A percentile compares a stretch with the other conserved stretches of the same genome.
Conservation (phyloP, 2,797 vertebrate species). For the Gambusia yucatana region DNA sequence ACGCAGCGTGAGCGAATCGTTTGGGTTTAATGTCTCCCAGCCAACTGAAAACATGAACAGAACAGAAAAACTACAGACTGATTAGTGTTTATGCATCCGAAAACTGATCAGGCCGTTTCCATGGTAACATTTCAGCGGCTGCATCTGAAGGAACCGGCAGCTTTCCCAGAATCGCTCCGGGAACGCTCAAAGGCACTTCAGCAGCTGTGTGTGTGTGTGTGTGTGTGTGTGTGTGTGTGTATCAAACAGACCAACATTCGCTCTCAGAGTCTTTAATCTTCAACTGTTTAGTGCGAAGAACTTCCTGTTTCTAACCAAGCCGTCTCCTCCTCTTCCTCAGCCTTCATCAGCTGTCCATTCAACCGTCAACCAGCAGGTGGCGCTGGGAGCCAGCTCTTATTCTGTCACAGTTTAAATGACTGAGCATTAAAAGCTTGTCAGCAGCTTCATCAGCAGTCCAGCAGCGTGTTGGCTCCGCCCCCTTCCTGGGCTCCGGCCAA, state of each 20-base stretch:
- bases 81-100: background rate
- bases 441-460: background rate
- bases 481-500: constrained; percentile 2
- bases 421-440: constrained; percentile 21
- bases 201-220: constrained; percentile 1
- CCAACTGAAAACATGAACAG: background rate
- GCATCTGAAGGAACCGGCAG: background rate
- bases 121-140: background rate
- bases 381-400: background rate
- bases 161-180: background rate
- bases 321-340: background rate
- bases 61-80: background rate
- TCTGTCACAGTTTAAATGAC: constrained; percentile 12
- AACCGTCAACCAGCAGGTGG: background rate
- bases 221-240: background rate
- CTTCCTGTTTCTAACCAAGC: constrained; percentile 1
- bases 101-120: constrained; percentile 3
- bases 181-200: constrained; percentile 5
- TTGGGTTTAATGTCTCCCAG: background rate
- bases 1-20: background rate
- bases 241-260: background rate
- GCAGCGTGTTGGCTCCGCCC: background rate
- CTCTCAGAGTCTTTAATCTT: constrained; percentile 1
- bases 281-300: background rate
- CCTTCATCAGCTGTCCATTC: background rate